Conservation (phyloP, 2,888 invertebrate genomes). For the Andrena dorsata region DNA sequence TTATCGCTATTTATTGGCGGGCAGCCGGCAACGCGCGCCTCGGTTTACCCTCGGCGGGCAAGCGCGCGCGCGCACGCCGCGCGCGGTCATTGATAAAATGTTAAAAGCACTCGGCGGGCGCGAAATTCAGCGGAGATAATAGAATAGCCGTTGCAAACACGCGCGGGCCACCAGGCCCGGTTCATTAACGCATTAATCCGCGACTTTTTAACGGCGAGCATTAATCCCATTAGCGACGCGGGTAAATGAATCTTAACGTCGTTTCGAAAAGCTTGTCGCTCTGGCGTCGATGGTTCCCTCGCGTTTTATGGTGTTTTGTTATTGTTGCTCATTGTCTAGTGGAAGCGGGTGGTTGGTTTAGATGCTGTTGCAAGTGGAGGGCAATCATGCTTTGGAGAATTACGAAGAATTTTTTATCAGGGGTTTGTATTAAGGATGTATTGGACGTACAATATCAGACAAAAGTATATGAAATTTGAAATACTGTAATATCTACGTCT, state of each 20-base stretch:
- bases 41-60: constrained; percentile 31
- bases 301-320: too few relatives aligned
- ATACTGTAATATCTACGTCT: too few relatives aligned
- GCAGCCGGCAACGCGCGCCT: constrained; percentile 69
- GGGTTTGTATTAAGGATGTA: too few relatives aligned
- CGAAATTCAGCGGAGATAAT: constrained; percentile 69
- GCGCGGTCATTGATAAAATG: constrained; percentile 66
- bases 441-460: too few relatives aligned
- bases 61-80: constrained; percentile 46
- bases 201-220: constrained; percentile 44
- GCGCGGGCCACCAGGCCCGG: constrained; percentile 8
- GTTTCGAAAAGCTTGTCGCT: constrained; percentile 5
- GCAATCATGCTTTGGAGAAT: too few relatives aligned
- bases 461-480: too few relatives aligned
- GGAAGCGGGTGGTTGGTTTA: too few relatives aligned
- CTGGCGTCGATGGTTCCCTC: too few relatives aligned
- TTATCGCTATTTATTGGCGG: constrained; percentile 82
- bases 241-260: constrained; percentile 58
- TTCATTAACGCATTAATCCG: constrained; percentile 63
- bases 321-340: too few relatives aligned
- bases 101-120: constrained; percentile 67
- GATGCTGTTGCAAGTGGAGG: too few relatives aligned
- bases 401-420: too few relatives aligned
- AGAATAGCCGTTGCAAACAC: constrained; percentile 58
- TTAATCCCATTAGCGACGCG: constrained; percentile 53